These are phyloP conservation scores for Petaurus breviceps DNA, from an alignment of 2,113 vertebrate genomes.

Conservation along the genomic window DNA sequence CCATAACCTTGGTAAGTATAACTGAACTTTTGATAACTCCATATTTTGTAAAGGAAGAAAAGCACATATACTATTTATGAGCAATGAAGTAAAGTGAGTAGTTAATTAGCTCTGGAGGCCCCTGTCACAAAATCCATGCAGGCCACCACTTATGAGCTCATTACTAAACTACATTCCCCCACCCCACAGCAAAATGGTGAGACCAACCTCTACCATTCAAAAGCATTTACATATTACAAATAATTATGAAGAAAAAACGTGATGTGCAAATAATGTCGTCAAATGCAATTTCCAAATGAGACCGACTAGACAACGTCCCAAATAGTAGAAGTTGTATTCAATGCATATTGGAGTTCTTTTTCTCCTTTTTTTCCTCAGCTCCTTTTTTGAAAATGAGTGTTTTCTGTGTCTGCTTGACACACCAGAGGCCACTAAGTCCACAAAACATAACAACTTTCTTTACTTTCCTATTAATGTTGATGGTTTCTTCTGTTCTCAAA, in stretches of 20 bases:
- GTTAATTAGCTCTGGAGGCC: conserved; percentile 3
- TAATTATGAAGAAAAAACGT: conserved; percentile 6
- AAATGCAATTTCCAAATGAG: not conserved
- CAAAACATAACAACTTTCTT: conserved; percentile 8
- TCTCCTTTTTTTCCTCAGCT: not conserved
- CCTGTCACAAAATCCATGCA: not conserved
- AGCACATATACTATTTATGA: not conserved
- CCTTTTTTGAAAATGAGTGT: not conserved
- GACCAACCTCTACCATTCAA: not conserved
- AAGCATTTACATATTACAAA: not conserved
- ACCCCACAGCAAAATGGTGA: not conserved
- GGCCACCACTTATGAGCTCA: not conserved
- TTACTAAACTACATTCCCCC: not conserved
- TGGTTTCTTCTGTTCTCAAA: conserved; percentile 36
- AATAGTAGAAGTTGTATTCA: not conserved
- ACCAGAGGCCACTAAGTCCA: not conserved
- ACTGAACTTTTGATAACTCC: not conserved
- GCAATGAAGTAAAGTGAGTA: not conserved
- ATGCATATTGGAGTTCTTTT: not conserved
- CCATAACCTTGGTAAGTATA: not conserved
- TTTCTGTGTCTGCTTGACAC: not conserved
- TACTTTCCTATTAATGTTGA: conserved; percentile 20
- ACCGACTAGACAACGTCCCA: not conserved
- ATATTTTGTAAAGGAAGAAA: not conserved
- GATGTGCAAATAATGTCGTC: not conserved